Percentiles rank a stretch among this genome's conserved stretches.
Evolutionary conservation across 2,888 invertebrate species (phyloP).

Genomic region (Chorisops tibialis): DNA sequence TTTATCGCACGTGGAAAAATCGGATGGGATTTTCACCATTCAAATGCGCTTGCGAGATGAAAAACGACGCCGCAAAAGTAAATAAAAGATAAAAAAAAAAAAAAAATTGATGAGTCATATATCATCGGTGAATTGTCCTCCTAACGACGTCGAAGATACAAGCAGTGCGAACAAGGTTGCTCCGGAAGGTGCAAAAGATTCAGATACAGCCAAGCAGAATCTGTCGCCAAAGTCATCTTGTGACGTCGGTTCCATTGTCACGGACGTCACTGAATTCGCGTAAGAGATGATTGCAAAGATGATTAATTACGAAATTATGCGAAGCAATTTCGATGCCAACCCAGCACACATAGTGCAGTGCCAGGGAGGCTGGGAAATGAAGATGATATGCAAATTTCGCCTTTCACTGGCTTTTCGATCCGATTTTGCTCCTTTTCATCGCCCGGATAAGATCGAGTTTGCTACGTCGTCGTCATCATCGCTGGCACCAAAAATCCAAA

Average conservation of each 20-base stretch:
- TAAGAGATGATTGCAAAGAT: constrained; percentile 30
- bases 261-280: constrained; percentile 28
- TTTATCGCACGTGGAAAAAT: constrained; percentile 12
- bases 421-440: constrained; percentile 16
- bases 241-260: constrained; percentile 25
- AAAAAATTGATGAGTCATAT: constrained; percentile 33
- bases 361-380: constrained; percentile 23
- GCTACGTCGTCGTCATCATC: constrained; percentile 5
- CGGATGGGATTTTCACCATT: background rate
- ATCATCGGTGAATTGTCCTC: constrained; percentile 27
- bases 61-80: constrained; percentile 22
- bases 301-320: constrained; percentile 35
- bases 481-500: constrained; percentile 16
- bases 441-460: constrained; percentile 20
- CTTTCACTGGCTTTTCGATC: constrained; percentile 10
- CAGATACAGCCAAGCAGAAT: constrained; percentile 15
- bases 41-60: background rate
- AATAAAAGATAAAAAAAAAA: constrained; percentile 10
- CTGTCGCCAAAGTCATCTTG: constrained; percentile 26
- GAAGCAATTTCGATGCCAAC: constrained; percentile 31
- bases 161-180: constrained; percentile 19
- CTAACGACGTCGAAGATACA: constrained; percentile 12
- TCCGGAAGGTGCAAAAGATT: constrained; percentile 30
- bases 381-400: constrained; percentile 33
- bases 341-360: constrained; percentile 3